Evolutionary conservation across 2,113 vertebrate genomes (phyloP).

Genomic region (Lepisosteus osseus): DNA sequence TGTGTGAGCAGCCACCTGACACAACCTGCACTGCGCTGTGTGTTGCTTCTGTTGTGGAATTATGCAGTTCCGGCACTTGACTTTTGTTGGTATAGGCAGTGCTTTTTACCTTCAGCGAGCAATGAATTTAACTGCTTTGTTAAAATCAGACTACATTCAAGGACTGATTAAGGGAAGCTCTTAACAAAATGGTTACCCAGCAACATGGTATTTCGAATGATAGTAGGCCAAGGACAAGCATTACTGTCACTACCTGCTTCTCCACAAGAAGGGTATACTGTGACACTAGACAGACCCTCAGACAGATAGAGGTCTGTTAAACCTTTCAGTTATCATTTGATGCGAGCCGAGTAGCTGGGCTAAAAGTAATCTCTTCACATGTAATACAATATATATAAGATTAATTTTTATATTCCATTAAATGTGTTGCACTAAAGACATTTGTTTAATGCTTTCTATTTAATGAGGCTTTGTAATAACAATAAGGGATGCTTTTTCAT

Average conservation of each 20-base stretch:
- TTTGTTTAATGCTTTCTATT: conserved; percentile 5
- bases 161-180: too few species aligned
- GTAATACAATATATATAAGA: background rate
- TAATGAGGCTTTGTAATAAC: conserved; percentile 10
- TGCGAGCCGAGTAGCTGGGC: background rate
- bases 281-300: background rate
- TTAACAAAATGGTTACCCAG: conserved; percentile 7
- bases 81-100: too few species aligned
- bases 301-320: background rate
- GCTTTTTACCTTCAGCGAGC: too few species aligned
- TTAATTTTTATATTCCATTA: background rate
- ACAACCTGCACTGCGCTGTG: too few species aligned
- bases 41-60: too few species aligned
- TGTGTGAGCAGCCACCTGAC: too few species aligned
- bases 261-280: background rate
- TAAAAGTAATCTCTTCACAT: conserved; percentile 8
- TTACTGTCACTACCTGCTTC: background rate
- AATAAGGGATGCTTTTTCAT: background rate
- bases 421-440: background rate
- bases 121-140: too few species aligned
- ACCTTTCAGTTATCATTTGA: background rate
- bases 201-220: conserved; percentile 1
- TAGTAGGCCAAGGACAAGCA: background rate
- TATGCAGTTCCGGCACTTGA: too few species aligned
- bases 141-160: too few species aligned